phyloP scores from a whole-genome alignment of 2,113 vertebrate genomes.

The Gasterosteus aculeatus region DNA sequence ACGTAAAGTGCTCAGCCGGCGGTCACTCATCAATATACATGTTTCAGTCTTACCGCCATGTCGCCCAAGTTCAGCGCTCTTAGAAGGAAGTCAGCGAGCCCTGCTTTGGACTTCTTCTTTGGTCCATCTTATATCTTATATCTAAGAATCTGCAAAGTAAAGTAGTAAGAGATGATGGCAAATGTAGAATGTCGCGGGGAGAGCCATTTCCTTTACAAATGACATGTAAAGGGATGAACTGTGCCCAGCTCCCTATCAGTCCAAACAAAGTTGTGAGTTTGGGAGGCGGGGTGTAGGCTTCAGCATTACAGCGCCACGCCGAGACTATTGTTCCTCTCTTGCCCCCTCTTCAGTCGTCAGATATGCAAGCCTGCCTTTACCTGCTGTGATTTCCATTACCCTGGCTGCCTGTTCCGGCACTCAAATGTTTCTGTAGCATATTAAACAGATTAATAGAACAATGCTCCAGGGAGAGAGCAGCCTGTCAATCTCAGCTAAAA shows the following conservation, averaged over 20 bases:
- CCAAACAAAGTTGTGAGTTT: slow-evolving; percentile 68
- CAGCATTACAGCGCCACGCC: slow-evolving; percentile 25
- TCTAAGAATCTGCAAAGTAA: slow-evolving; percentile 5
- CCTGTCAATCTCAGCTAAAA: slow-evolving; percentile 82
- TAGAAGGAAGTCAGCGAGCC: slow-evolving; percentile 15
- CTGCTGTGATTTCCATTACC: slow-evolving; percentile 83
- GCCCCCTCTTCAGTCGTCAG: slow-evolving; percentile 71
- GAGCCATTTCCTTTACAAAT: slow-evolving; percentile 17
- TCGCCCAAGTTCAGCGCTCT: slow-evolving; percentile 9
- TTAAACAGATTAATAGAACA: slow-evolving; percentile 90
- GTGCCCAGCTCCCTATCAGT: slow-evolving; percentile 67
- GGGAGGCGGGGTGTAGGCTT: slow-evolving; percentile 16
- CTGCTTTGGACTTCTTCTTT: slow-evolving; percentile 17
- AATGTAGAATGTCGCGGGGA: neutral
- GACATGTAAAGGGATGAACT: slow-evolving; percentile 21
- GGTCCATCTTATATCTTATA: slow-evolving; percentile 20
- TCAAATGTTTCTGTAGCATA: slow-evolving; percentile 85
- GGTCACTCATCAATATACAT: slow-evolving; percentile 39
- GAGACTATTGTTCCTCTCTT: slow-evolving; percentile 50
- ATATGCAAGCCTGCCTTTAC: slow-evolving; percentile 76
- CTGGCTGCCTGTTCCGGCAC: slow-evolving; percentile 78
- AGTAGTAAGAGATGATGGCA: neutral
- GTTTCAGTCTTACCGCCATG: slow-evolving; percentile 20
- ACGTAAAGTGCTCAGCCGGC: slow-evolving; percentile 51
- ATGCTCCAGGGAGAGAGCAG: slow-evolving; percentile 84